Evolutionary conservation across 2,113 vertebrate species (phyloP).

Genomic region (Neofelis nebulosa): DNA sequence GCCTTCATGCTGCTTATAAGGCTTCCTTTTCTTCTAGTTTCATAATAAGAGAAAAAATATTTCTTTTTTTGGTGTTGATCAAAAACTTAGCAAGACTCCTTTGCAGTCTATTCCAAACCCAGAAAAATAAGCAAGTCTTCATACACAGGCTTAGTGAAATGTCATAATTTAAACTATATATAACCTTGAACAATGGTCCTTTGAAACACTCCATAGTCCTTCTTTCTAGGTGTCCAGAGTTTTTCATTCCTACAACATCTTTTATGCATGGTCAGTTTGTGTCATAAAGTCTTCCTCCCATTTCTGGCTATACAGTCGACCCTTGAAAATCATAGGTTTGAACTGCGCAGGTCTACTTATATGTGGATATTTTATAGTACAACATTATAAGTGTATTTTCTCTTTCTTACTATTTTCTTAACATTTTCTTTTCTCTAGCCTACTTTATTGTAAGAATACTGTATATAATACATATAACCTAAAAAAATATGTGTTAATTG

Average conservation of each 20-base stretch:
- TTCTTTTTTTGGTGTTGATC: not conserved
- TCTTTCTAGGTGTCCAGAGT: not conserved
- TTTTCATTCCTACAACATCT: not conserved
- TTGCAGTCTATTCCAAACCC: not conserved
- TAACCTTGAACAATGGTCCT: not conserved
- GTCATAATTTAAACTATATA: not conserved
- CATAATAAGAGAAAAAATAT: not conserved
- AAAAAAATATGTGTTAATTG: not conserved
- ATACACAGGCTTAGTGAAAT: not conserved
- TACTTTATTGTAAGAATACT: not conserved
- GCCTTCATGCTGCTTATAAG: not conserved
- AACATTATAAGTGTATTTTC: not conserved
- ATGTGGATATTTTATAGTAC: not conserved
- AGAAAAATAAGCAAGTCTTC: not conserved
- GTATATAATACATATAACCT: not conserved
- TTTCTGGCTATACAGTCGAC: not conserved
- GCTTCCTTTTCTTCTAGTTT: not conserved
- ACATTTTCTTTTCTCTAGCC: not conserved
- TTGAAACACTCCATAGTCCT: not conserved
- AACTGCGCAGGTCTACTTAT: not conserved
- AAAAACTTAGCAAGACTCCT: not conserved
- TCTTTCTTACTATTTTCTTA: not conserved
- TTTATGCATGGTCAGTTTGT: not conserved
- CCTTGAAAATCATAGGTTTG: not conserved
- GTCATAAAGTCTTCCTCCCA: not conserved